Evolutionary conservation across 2,113 vertebrate species (phyloP).

Genomic region (Tupaia chinensis): DNA sequence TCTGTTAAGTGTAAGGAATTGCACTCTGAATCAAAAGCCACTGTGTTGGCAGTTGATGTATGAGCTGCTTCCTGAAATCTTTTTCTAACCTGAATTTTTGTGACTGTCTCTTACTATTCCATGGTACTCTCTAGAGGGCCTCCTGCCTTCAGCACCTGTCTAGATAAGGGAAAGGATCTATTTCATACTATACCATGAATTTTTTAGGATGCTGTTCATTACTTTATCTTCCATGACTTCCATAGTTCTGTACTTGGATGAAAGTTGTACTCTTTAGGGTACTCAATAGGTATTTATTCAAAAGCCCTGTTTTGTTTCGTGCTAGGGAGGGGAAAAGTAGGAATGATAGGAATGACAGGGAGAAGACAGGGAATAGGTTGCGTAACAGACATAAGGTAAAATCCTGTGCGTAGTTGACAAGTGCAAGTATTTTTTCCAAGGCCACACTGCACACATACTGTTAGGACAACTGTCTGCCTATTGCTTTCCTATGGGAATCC

Average conservation of each 20-base stretch:
- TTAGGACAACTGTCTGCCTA: not conserved
- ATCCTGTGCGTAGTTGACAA: not conserved
- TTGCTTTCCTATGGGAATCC: slow-evolving; percentile 7
- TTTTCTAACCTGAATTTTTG: not conserved
- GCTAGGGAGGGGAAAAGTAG: not conserved
- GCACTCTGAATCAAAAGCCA: not conserved
- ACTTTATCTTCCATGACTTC: not conserved
- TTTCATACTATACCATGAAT: not conserved
- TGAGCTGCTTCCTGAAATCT: not conserved
- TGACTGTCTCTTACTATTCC: not conserved
- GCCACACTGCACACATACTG: not conserved
- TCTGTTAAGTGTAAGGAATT: not conserved
- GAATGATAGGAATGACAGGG: not conserved
- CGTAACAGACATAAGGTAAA: not conserved
- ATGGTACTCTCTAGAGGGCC: not conserved
- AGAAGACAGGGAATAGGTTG: not conserved
- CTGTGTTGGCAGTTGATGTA: not conserved
- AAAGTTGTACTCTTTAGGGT: not conserved
- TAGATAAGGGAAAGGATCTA: not conserved
- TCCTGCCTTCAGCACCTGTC: not conserved
- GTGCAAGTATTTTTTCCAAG: not conserved
- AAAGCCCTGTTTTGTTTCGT: not conserved
- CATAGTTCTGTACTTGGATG: not conserved
- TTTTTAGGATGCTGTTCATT: not conserved
- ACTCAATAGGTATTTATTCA: not conserved